phyloP scores from a whole-genome alignment of 1,140 invertebrate genomes.

The Plectrocnemia conspersa region DNA sequence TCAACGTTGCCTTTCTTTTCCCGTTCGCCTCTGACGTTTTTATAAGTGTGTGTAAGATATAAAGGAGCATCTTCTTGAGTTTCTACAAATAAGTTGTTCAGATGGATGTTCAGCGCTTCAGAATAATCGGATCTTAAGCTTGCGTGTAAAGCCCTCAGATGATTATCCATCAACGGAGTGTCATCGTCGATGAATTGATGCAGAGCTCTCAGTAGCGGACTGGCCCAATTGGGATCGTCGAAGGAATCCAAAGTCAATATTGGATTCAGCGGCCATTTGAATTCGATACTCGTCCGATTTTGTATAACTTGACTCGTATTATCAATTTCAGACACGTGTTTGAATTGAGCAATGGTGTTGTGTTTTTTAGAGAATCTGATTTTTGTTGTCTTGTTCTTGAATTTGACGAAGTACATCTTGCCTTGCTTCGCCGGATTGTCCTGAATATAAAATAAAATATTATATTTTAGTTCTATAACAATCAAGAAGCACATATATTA shows the following conservation, averaged over 20 bases:
- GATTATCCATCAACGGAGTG: constrained; percentile 29
- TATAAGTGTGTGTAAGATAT: neutral
- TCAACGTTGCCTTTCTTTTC: neutral
- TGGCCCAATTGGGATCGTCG: constrained; percentile 26
- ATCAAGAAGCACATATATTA: constrained; percentile 27
- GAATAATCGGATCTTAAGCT: constrained; percentile 25
- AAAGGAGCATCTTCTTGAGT: neutral
- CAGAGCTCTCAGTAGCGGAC: constrained; percentile 13
- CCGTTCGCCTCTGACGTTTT: neutral
- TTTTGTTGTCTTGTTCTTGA: constrained; percentile 49
- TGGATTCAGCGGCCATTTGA: constrained; percentile 24
- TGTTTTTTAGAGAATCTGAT: constrained; percentile 46
- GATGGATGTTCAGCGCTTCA: constrained; percentile 30
- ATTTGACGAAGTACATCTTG: constrained; percentile 47
- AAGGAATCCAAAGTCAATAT: constrained; percentile 20
- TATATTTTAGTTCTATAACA: neutral
- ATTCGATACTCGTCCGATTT: neutral
- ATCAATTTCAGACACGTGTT: constrained; percentile 10
- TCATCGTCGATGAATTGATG: constrained; percentile 32
- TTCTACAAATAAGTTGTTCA: constrained; percentile 15
- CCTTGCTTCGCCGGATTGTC: constrained; percentile 32
- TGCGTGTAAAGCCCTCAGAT: constrained; percentile 25
- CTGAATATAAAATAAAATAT: constrained; percentile 32
- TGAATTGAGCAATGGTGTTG: constrained; percentile 21
- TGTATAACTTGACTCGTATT: constrained; percentile 10